These are phyloP conservation scores for Haliclystus octoradiatus DNA, from an alignment of 30 jellyfish, hydroid and myxozoan genomes.

Conservation along the genomic window DNA sequence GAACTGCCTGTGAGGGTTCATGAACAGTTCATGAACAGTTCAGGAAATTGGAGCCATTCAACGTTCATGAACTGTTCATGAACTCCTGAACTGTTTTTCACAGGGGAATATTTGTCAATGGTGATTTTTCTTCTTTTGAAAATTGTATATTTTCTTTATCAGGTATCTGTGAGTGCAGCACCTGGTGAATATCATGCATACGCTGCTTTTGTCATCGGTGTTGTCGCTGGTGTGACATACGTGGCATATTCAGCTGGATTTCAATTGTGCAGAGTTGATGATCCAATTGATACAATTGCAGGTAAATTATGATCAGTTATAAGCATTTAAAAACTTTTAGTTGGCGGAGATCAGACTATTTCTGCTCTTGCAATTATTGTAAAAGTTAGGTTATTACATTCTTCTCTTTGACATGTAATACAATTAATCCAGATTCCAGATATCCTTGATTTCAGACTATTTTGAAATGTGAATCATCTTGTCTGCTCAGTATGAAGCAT, in stretches of 20 bases:
- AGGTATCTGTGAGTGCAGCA: constrained; percentile 68
- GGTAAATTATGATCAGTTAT: constrained; percentile 21
- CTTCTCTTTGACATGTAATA: no score
- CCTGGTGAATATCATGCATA: constrained; percentile 61
- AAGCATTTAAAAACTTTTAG: constrained; percentile 1
- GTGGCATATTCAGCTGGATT: constrained; percentile 44
- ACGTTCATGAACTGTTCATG: no score
- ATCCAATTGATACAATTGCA: constrained; percentile 63
- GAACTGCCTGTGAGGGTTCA: no score
- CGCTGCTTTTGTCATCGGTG: constrained; percentile 79
- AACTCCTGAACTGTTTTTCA: no score
- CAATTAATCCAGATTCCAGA: no score
- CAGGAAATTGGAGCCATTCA: no score
- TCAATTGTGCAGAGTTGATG: constrained; percentile 56
- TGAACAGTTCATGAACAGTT: no score
- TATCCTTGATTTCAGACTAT: no score
- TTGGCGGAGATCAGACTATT: background rate
- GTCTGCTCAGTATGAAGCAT: no score
- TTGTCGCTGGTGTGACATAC: constrained; percentile 55
- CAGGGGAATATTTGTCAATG: no score
- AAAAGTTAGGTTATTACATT: background rate
- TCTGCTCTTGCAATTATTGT: background rate
- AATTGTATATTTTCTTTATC: constrained; percentile 4
- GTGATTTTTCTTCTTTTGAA: no score
- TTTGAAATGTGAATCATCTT: no score